These are phyloP conservation scores for Encarsia formosa DNA, from an alignment of 2,888 invertebrate genomes.

Conservation along the genomic window DNA sequence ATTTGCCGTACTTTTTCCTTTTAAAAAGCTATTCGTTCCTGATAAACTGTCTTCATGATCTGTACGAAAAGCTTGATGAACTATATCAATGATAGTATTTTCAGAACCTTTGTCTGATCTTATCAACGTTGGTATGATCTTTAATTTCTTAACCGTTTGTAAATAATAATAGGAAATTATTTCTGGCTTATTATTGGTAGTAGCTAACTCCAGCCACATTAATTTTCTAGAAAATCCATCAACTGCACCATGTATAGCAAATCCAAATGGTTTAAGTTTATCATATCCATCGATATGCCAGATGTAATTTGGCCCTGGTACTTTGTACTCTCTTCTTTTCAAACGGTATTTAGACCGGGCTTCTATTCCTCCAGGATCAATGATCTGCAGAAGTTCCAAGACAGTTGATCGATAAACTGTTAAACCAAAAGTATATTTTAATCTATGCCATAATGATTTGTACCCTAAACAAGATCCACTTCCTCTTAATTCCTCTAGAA, in stretches of 20 bases:
- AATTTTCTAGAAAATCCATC: conserved; percentile 7
- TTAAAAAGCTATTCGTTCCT: conserved; percentile 12
- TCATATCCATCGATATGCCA: conserved; percentile 3
- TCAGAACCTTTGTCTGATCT: conserved; percentile 15
- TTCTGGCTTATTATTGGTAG: not conserved
- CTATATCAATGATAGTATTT: conserved; percentile 7
- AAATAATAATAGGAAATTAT: conserved; percentile 7
- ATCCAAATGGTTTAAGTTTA: conserved; percentile 7
- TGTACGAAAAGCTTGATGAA: conserved; percentile 3
- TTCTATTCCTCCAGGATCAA: not conserved
- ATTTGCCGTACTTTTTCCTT: conserved; percentile 16
- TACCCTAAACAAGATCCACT: not conserved
- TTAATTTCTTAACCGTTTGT: conserved; percentile 15
- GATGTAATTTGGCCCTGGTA: not conserved
- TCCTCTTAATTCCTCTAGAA: not conserved
- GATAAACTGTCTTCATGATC: conserved; percentile 10
- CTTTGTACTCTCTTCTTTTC: not conserved
- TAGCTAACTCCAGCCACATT: conserved; percentile 2
- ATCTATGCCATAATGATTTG: not conserved
- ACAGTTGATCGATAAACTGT: not conserved
- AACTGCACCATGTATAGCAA: conserved; percentile 3
- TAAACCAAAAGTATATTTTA: not conserved
- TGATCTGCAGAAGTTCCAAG: not conserved
- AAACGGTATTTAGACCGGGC: not conserved
- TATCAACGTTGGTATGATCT: conserved; percentile 10